Conservation (phyloP, 2,888 invertebrate species). For the Andrena flavipes region DNA sequence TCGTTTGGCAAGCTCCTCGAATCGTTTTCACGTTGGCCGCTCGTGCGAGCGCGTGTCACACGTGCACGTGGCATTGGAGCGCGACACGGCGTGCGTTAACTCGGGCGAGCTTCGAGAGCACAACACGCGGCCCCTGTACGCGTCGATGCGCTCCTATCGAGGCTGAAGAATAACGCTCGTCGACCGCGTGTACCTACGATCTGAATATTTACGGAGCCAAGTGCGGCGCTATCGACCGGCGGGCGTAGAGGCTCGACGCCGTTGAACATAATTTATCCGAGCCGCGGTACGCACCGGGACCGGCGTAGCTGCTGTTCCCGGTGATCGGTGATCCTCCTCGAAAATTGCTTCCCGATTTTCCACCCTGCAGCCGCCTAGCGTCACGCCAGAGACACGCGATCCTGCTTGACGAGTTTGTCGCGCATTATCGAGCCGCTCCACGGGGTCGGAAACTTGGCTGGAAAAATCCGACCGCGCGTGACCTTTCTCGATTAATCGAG, state of each 20-base stretch:
- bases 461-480: conserved; percentile 14
- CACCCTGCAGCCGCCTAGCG: neutral
- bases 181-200: conserved; percentile 8
- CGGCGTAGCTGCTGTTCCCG: neutral
- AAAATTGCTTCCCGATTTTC: conserved; percentile 30
- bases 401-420: conserved; percentile 4
- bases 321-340: neutral
- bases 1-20: conserved; percentile 52
- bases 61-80: conserved; percentile 63
- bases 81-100: conserved; percentile 50
- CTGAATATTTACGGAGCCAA: conserved; percentile 36
- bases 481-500: conserved; percentile 34
- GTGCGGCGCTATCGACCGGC: neutral
- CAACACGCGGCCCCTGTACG: conserved; percentile 21
- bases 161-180: conserved; percentile 35
- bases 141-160: conserved; percentile 25
- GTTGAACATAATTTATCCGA: conserved; percentile 20
- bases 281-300: neutral
- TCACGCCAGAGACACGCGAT: conserved; percentile 11
- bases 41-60: conserved; percentile 64
- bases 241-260: neutral
- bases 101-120: conserved; percentile 17
- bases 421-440: neutral
- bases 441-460: neutral
- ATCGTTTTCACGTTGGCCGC: conserved; percentile 36